phyloP scores from a whole-genome alignment of 2,113 vertebrate genomes.

The Oncorhynchus nerka region DNA sequence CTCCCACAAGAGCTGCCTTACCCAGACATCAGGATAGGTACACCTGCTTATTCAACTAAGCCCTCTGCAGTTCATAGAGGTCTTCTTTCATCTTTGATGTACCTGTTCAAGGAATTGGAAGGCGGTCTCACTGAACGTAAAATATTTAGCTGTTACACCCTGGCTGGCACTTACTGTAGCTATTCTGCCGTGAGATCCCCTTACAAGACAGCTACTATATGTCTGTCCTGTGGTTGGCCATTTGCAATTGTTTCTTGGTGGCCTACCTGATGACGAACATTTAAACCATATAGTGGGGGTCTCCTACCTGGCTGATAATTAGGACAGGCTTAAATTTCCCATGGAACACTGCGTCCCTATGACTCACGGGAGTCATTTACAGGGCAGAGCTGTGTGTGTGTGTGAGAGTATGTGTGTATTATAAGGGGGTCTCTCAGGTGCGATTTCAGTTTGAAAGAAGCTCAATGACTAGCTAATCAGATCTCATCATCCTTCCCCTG shows the following conservation, averaged over 20 bases:
- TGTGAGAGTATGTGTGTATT: not conserved
- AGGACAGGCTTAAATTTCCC: slow-evolving; percentile 19
- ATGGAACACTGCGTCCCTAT: slow-evolving; percentile 8
- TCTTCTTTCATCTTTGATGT: not conserved
- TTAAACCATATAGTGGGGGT: slow-evolving; percentile 9
- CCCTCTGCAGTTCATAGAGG: not conserved
- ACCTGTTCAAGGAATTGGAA: not conserved
- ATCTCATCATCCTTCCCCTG: not conserved
- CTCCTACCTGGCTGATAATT: slow-evolving; percentile 33
- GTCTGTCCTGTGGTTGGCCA: not conserved
- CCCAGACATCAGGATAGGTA: slow-evolving; percentile 92
- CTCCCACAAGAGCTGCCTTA: slow-evolving; percentile 88
- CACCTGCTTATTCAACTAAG: slow-evolving; percentile 18
- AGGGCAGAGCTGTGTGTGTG: not conserved
- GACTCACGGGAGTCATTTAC: slow-evolving; percentile 6
- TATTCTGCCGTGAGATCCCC: not conserved
- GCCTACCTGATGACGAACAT: not conserved
- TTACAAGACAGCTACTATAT: not conserved
- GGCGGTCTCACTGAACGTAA: not conserved
- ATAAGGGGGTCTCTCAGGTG: slow-evolving; percentile 9
- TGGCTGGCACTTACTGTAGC: not conserved
- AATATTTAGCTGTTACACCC: slow-evolving; percentile 5
- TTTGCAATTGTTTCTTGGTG: slow-evolving; percentile 5
- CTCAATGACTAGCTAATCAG: not conserved
- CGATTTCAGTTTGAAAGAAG: slow-evolving; percentile 6